These are phyloP conservation scores for Drosophila erecta DNA, from an alignment of 1,140 invertebrate genomes.

Conservation along the genomic window DNA sequence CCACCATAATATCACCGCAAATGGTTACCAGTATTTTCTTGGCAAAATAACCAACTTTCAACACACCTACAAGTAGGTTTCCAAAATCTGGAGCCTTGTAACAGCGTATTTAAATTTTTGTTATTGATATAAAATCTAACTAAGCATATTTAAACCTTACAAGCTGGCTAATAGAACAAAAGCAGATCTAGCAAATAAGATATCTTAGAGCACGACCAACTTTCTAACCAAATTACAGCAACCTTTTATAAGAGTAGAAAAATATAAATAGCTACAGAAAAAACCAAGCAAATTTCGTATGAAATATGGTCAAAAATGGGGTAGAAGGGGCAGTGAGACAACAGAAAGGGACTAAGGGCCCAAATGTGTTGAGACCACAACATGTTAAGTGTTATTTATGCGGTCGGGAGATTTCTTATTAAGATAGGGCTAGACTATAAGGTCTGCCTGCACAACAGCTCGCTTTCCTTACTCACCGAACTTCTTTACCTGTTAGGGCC, in stretches of 20 bases:
- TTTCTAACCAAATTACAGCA: conserved; percentile 16
- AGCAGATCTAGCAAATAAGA: neutral
- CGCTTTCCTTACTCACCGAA: neutral
- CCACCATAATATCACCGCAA: conserved; percentile 29
- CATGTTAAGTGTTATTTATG: conserved; percentile 78
- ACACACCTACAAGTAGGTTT: neutral
- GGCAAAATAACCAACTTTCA: neutral
- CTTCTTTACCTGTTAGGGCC: conserved; percentile 32
- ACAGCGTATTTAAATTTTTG: neutral
- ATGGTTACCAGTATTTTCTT: neutral
- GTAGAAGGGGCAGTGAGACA: conserved; percentile 24
- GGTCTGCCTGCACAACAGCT: neutral
- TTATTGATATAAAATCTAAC: neutral
- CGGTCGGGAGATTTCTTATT: conserved; percentile 71
- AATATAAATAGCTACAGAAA: neutral
- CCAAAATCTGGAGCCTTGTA: too few relatives aligned
- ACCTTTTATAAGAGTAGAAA: conserved; percentile 16
- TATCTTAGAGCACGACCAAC: conserved; percentile 7
- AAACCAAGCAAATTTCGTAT: conserved; percentile 31
- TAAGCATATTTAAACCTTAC: neutral
- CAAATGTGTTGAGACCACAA: conserved; percentile 49
- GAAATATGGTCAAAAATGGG: conserved; percentile 20
- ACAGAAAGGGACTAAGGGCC: conserved; percentile 46
- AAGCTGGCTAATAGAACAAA: conserved; percentile 2
- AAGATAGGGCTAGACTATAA: conserved; percentile 62